Evolutionary conservation across 2,113 vertebrate genomes (phyloP).

Genomic region (Nannobrachium achirus): DNA sequence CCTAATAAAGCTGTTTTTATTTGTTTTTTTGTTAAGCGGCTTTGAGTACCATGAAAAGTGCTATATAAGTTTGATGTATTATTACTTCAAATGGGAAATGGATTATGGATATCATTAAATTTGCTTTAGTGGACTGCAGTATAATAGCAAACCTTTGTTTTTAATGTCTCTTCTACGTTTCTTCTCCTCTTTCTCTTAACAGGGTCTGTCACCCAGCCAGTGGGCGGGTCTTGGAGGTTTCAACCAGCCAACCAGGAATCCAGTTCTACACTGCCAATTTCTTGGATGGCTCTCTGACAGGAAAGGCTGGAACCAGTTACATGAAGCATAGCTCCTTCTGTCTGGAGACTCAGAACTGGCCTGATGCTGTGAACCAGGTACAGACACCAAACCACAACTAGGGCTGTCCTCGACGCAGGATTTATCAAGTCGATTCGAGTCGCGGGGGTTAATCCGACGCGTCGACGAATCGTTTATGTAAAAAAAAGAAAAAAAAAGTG

Average conservation of each 20-base stretch:
- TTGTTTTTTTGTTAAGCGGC: too few species aligned
- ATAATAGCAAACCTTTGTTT: neutral
- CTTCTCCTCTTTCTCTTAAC: neutral
- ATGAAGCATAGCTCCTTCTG: constrained; percentile 90
- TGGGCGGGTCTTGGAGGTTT: constrained; percentile 86
- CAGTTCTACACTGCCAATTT: constrained; percentile 97
- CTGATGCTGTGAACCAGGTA: constrained; percentile 92
- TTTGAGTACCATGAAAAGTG: too few species aligned
- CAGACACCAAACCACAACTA: neutral
- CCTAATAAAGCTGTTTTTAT: too few species aligned
- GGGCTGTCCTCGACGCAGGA: too few species aligned
- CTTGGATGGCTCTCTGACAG: constrained; percentile 86
- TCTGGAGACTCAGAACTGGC: constrained; percentile 96
- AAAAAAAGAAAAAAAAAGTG: too few species aligned
- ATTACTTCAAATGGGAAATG: too few species aligned
- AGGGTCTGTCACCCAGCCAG: constrained; percentile 85
- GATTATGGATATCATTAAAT: too few species aligned
- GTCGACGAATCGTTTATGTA: too few species aligned
- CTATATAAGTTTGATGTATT: too few species aligned
- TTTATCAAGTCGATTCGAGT: too few species aligned
- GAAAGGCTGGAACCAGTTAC: constrained; percentile 83
- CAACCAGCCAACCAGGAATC: constrained; percentile 90
- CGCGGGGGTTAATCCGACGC: too few species aligned
- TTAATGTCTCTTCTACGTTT: neutral
- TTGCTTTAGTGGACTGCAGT: too few species aligned